phyloP scores from a whole-genome alignment of 2,113 vertebrate species.

The Microtus richardsoni region DNA sequence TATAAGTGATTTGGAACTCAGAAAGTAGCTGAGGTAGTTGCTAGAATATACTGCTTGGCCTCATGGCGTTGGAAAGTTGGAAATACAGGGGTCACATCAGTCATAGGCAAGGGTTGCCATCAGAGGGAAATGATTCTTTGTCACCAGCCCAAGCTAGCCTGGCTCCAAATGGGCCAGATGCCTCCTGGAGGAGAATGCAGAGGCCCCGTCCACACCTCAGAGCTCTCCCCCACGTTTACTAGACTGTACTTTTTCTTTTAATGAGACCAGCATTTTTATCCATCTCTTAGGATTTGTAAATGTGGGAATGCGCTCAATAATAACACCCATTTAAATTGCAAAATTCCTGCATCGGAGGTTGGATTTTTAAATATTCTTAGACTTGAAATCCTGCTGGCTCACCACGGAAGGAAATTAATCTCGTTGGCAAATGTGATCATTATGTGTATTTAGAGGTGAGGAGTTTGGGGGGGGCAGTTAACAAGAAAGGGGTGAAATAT shows the following conservation, averaged over 20 bases:
- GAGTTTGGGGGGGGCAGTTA: constrained; percentile 55
- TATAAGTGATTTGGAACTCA: not conserved
- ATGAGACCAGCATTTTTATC: constrained; percentile 77
- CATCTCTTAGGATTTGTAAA: constrained; percentile 82
- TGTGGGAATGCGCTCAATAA: constrained; percentile 75
- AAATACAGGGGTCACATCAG: not conserved
- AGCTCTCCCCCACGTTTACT: constrained; percentile 63
- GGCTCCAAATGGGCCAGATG: not conserved
- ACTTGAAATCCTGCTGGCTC: constrained; percentile 75
- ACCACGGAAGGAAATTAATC: constrained; percentile 72
- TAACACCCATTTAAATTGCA: constrained; percentile 76
- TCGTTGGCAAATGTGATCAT: constrained; percentile 67
- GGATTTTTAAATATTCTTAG: constrained; percentile 76
- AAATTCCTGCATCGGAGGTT: constrained; percentile 64
- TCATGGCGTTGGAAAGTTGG: not conserved
- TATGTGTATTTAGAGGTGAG: constrained; percentile 75
- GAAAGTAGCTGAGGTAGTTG: not conserved
- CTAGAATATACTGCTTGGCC: not conserved
- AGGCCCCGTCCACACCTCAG: not conserved
- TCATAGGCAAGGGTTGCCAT: not conserved
- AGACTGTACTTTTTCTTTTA: constrained; percentile 71
- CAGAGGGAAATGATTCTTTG: not conserved
- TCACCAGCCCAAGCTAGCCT: not conserved
- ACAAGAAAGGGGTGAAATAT: constrained; percentile 73
- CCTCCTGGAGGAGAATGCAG: constrained; percentile 41